Conservation (phyloP, 2,113 vertebrate genomes). For the Cyprinodon tularosa region DNA sequence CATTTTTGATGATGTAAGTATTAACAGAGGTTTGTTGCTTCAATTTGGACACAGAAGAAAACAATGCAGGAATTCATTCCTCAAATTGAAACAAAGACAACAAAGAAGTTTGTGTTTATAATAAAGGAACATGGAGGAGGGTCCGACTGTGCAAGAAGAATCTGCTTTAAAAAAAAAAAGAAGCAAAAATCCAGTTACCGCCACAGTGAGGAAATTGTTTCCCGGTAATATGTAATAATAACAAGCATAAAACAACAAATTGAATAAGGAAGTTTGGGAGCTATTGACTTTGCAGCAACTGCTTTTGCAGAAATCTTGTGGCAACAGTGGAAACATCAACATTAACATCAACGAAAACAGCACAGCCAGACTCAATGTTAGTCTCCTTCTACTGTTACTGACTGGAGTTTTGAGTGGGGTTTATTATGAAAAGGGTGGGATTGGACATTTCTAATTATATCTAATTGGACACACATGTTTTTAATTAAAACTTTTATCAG, state of each 20-base stretch:
- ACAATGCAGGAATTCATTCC: background rate
- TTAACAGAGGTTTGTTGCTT: background rate
- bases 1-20: background rate
- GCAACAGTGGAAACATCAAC: too few relatives aligned
- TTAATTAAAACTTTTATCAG: background rate
- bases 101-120: background rate
- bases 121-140: conserved; percentile 1
- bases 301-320: too few relatives aligned
- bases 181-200: background rate
- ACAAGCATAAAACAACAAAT: background rate
- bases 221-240: background rate
- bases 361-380: too few relatives aligned
- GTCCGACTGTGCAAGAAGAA: background rate
- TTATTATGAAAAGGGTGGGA: background rate
- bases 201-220: conserved; percentile 13
- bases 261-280: background rate
- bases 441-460: background rate
- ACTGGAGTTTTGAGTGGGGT: background rate
- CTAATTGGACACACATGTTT: background rate
- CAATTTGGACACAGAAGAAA: background rate
- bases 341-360: too few relatives aligned
- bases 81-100: background rate
- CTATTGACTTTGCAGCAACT: too few relatives aligned
- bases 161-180: background rate
- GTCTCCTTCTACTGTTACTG: background rate